Conservation (phyloP, 2,113 vertebrate genomes). For the Scartelaos histophorus region DNA sequence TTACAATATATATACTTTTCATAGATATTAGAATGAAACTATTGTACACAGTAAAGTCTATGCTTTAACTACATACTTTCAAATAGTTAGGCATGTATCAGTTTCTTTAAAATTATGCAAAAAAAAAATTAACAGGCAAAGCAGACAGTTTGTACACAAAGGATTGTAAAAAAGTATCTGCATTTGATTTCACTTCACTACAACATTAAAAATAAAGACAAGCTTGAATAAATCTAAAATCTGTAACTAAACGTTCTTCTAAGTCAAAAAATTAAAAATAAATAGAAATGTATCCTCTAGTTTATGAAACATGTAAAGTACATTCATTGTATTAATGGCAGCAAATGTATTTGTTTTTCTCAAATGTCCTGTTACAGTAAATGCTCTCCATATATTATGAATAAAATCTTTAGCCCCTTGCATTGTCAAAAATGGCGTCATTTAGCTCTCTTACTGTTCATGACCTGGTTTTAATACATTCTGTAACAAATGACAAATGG, state of each 20-base stretch:
- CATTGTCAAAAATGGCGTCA: not conserved
- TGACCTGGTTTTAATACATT: constrained; percentile 24
- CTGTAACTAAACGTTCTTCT: not conserved
- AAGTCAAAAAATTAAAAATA: not conserved
- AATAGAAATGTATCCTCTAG: not conserved
- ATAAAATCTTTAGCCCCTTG: not conserved
- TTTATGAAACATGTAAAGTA: constrained; percentile 1
- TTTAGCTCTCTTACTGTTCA: not conserved
- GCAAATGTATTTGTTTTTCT: not conserved
- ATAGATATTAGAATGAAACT: not conserved
- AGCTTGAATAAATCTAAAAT: not conserved
- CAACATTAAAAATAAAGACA: not conserved
- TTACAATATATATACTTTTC: not conserved
- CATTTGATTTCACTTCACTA: not conserved
- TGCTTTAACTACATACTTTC: constrained; percentile 23
- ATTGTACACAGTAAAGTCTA: not conserved
- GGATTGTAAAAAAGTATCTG: not conserved
- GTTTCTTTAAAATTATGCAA: constrained; percentile 20
- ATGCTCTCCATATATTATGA: not conserved
- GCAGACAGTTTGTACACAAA: not conserved
- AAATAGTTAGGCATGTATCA: constrained; percentile 35
- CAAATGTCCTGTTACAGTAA: not conserved
- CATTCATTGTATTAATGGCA: not conserved
- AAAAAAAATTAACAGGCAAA: not conserved
- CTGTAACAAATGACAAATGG: constrained; percentile 21